Conservation (phyloP, 2,888 invertebrate species). For the Apodemia duryi region DNA sequence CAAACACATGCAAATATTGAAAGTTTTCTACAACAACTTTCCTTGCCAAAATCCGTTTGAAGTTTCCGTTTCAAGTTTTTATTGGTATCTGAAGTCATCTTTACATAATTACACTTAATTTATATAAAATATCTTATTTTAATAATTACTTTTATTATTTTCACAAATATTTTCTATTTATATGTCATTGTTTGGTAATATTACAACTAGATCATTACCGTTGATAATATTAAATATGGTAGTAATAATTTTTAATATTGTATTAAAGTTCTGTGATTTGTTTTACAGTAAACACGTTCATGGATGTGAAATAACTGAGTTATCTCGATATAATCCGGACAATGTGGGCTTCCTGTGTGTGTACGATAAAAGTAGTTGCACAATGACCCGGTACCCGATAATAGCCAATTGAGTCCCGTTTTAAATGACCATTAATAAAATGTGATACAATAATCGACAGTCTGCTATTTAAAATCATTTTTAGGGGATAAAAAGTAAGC, state of each 20-base stretch:
- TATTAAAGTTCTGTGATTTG: not conserved
- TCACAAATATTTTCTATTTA: not conserved
- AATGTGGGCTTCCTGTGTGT: slow-evolving; percentile 61
- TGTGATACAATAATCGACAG: not conserved
- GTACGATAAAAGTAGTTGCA: slow-evolving; percentile 45
- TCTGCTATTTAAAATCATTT: not conserved
- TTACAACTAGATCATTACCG: not conserved
- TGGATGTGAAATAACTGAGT: slow-evolving; percentile 25
- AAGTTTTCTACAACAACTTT: slow-evolving; percentile 48
- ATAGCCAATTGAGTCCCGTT: slow-evolving; percentile 55
- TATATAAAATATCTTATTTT: not conserved
- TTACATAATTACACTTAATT: not conserved
- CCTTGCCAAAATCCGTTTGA: not conserved
- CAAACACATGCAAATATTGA: slow-evolving; percentile 58
- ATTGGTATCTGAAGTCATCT: not conserved
- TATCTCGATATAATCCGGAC: slow-evolving; percentile 61
- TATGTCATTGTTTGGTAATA: not conserved
- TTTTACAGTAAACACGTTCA: slow-evolving; percentile 21
- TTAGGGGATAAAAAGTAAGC: too few relatives aligned
- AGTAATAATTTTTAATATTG: not conserved
- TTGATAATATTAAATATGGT: not conserved
- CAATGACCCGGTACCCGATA: slow-evolving; percentile 50
- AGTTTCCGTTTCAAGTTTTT: not conserved
- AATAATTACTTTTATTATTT: not conserved
- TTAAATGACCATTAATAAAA: slow-evolving; percentile 15